Percentiles rank a stretch among this genome's conserved stretches.
Conservation (phyloP, 1,140 invertebrate species). For the Drosophila mayri region DNA sequence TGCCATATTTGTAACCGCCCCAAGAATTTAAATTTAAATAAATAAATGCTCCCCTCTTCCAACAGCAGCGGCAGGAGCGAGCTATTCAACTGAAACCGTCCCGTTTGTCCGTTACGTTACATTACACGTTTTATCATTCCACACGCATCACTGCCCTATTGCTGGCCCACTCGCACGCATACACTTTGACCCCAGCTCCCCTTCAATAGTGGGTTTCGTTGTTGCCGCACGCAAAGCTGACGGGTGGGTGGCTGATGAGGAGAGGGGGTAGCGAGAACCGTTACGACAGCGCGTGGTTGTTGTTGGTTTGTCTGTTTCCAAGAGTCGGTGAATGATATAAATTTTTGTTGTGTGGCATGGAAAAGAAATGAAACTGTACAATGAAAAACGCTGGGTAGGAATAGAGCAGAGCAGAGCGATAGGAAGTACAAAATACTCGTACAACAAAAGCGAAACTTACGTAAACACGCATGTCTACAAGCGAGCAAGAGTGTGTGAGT, state of each 20-base stretch:
- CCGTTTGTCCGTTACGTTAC: constrained; percentile 13
- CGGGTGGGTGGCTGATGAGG: constrained; percentile 25
- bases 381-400: constrained; percentile 34
- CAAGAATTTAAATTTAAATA: constrained; percentile 50
- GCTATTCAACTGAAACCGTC: constrained; percentile 48
- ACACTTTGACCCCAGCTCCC: constrained; percentile 47
- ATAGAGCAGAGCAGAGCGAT: constrained; percentile 8
- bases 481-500: background rate
- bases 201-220: constrained; percentile 38
- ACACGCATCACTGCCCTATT: constrained; percentile 41
- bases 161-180: constrained; percentile 65
- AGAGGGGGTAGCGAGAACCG: constrained; percentile 53
- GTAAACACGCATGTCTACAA: constrained; percentile 53
- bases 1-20: constrained; percentile 63
- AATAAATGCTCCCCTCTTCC: constrained; percentile 51
- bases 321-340: constrained; percentile 54
- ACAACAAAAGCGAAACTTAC: constrained; percentile 64
- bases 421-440: constrained; percentile 11
- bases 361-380: constrained; percentile 60
- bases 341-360: constrained; percentile 19
- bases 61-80: constrained; percentile 24
- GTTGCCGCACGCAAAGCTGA: constrained; percentile 38
- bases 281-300: constrained; percentile 63
- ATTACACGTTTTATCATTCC: constrained; percentile 59
- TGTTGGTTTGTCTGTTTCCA: constrained; percentile 69